Evolutionary conservation across 2,113 vertebrate genomes (phyloP).

Genomic region (Marmota flaviventris): DNA sequence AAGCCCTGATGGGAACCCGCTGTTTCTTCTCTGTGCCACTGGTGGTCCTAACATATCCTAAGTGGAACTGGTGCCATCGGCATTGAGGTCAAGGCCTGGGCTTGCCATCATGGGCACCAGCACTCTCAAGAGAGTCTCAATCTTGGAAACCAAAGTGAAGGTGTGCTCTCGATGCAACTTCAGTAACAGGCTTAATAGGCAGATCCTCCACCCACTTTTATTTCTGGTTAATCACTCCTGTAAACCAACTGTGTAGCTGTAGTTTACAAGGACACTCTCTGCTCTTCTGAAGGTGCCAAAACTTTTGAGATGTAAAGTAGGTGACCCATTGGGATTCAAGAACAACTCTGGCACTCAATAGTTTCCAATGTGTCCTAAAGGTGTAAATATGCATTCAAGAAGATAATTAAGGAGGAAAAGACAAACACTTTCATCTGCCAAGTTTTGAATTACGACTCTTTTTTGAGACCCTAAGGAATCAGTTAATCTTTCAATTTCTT

Average conservation of each 20-base stretch:
- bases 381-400: neutral
- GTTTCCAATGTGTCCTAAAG: neutral
- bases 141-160: neutral
- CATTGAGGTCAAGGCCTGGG: neutral
- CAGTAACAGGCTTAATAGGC: neutral
- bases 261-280: neutral
- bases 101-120: neutral
- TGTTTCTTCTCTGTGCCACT: neutral
- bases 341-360: neutral
- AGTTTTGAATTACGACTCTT: neutral
- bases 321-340: neutral
- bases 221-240: neutral
- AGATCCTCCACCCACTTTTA: neutral
- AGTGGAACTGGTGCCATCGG: neutral
- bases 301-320: neutral
- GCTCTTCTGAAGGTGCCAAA: neutral
- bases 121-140: neutral
- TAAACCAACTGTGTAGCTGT: rapidly evolving
- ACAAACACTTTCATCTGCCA: neutral
- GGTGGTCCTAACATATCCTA: neutral
- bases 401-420: neutral
- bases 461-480: neutral
- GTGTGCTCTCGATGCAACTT: neutral
- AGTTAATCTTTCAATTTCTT: neutral
- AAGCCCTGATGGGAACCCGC: neutral